Evolutionary conservation across 2,113 vertebrate species (phyloP).

Genomic region (Lasiurus cinereus): DNA sequence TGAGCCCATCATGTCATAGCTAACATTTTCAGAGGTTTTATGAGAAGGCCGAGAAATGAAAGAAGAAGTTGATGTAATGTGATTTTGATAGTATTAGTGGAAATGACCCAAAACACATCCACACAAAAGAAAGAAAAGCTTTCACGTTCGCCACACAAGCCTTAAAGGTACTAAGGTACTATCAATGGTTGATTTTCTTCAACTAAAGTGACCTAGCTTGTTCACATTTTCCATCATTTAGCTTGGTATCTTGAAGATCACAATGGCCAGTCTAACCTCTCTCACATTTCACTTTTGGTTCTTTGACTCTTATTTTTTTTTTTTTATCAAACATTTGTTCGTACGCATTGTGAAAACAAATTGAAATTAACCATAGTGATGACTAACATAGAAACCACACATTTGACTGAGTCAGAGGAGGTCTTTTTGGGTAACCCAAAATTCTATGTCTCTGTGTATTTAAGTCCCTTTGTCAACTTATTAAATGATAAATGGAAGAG

Average conservation of each 20-base stretch:
- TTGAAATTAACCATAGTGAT: conserved; percentile 77
- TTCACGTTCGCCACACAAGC: conserved; percentile 34
- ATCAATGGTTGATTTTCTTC: conserved; percentile 73
- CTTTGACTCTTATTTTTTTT: conserved; percentile 66
- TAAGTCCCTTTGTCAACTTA: conserved; percentile 63
- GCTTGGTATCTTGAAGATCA: conserved; percentile 72
- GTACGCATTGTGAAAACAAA: conserved; percentile 80
- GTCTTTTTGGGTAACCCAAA: conserved; percentile 73
- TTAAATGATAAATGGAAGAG: conserved; percentile 74
- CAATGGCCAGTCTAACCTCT: conserved; percentile 34
- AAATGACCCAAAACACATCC: conserved; percentile 31
- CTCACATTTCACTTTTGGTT: conserved; percentile 76
- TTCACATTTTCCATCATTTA: conserved; percentile 76
- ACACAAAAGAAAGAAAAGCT: conserved; percentile 49
- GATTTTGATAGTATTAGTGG: conserved; percentile 55
- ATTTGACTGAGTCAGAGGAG: conserved; percentile 77
- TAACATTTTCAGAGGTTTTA: conserved; percentile 36
- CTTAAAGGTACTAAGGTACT: conserved; percentile 60
- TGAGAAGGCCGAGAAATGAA: conserved; percentile 32
- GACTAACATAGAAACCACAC: conserved; percentile 78
- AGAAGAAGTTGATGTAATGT: conserved; percentile 56
- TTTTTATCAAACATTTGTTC: conserved; percentile 79
- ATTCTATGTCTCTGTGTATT: conserved; percentile 67
- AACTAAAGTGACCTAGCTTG: conserved; percentile 62
- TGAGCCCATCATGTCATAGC: neutral